phyloP scores from a whole-genome alignment of 2,888 invertebrate species.

The Aleiodes leptofemur region DNA sequence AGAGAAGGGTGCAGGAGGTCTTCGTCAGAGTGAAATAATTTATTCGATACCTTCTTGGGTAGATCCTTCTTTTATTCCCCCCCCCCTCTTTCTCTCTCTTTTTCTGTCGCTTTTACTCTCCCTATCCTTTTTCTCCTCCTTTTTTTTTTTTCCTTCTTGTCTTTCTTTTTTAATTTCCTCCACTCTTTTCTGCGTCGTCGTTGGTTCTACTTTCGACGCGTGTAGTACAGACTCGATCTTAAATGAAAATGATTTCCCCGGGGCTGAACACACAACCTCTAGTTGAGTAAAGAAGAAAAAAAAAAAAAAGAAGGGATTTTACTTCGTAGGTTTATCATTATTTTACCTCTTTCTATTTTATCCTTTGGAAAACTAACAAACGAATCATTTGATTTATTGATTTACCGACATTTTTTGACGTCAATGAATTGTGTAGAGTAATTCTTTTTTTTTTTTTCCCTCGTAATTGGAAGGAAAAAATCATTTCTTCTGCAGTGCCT shows the following conservation, averaged over 20 bases:
- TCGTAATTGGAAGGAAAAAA: constrained; percentile 5
- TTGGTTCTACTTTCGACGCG: constrained; percentile 29
- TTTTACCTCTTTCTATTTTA: not conserved
- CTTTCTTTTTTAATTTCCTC: not conserved
- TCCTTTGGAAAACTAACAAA: not conserved
- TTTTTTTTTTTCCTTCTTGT: not conserved
- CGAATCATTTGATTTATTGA: constrained; percentile 25
- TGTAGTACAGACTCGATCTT: constrained; percentile 34
- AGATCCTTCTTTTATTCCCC: constrained; percentile 24
- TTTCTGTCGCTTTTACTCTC: not conserved
- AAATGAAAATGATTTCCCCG: constrained; percentile 37
- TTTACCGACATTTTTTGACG: not conserved
- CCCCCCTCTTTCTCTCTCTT: not conserved
- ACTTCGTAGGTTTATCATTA: constrained; percentile 5
- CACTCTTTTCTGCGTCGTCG: constrained; percentile 14
- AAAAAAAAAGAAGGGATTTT: constrained; percentile 4
- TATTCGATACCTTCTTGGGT: constrained; percentile 34
- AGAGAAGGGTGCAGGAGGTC: constrained; percentile 17
- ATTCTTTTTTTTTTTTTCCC: not conserved
- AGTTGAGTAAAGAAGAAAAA: not conserved
- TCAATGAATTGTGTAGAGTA: too few species aligned
- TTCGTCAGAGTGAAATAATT: constrained; percentile 38
- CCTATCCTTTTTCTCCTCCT: not conserved
- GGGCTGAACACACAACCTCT: constrained; percentile 30
- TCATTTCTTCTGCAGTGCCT: not conserved